Conservation (phyloP, 2,797 vertebrate genomes). For the Cyclopterus lumpus region DNA sequence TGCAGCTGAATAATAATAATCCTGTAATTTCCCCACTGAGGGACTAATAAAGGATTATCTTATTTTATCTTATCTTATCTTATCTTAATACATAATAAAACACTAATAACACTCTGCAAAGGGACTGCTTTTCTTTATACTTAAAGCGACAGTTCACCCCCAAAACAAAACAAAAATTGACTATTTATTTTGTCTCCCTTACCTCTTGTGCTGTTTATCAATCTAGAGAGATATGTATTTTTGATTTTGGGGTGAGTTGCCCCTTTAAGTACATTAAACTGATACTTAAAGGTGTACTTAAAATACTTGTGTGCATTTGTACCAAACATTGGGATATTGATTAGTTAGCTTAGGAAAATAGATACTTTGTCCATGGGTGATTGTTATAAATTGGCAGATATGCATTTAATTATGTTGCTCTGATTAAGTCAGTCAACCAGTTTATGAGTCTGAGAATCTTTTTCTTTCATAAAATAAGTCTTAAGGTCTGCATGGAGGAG, state of each 20-base stretch:
- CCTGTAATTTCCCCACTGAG: too few species aligned
- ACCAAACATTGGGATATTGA: too few species aligned
- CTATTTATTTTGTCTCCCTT: neutral
- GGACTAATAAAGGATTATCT: too few species aligned
- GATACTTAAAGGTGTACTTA: too few species aligned
- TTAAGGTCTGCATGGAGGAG: too few species aligned
- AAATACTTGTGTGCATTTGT: too few species aligned
- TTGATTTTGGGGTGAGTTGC: neutral
- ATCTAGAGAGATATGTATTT: neutral
- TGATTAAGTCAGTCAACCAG: too few species aligned
- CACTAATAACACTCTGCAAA: neutral
- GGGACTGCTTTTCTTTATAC: neutral
- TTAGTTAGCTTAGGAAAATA: too few species aligned
- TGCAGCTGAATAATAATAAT: neutral
- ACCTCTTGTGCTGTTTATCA: neutral
- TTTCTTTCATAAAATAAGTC: too few species aligned
- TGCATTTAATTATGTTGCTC: neutral
- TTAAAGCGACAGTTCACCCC: neutral
- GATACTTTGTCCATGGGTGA: neutral
- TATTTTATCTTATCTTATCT: too few species aligned
- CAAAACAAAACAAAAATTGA: neutral
- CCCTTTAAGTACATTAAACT: neutral
- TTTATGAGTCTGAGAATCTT: too few species aligned
- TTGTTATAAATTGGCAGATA: neutral
- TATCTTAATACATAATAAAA: neutral